Percentiles rank a stretch among this genome's conserved stretches.
These are phyloP conservation scores for Pseudorhiza aurosa DNA, from an alignment of 30 jellyfish, hydroid and myxozoan species.

Conservation along the genomic window DNA sequence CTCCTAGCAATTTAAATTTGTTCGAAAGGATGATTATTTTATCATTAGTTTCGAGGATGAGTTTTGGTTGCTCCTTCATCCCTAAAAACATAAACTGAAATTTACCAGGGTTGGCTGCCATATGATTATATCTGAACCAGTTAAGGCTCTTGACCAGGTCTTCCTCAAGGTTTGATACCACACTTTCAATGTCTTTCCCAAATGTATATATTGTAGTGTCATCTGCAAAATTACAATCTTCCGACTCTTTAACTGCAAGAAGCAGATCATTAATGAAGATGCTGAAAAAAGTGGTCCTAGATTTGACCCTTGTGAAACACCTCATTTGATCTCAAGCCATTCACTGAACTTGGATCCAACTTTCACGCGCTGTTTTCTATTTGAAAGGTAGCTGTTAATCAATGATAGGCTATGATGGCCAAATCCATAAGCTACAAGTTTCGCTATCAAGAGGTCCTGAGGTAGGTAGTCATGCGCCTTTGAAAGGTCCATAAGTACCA, in stretches of 20 bases:
- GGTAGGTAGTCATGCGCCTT: constrained; percentile 37
- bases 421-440: constrained; percentile 43
- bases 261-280: constrained; percentile 37
- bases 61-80: no score
- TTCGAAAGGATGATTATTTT: background rate
- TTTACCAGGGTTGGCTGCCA: constrained; percentile 1
- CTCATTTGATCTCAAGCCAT: constrained; percentile 17
- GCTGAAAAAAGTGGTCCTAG: constrained; percentile 37
- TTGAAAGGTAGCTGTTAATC: constrained; percentile 37
- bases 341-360: constrained; percentile 12
- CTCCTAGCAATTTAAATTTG: background rate
- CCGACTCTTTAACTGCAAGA: background rate
- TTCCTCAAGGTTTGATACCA: background rate
- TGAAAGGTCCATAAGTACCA: constrained; percentile 50
- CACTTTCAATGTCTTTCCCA: background rate
- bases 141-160: background rate
- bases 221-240: constrained; percentile 42
- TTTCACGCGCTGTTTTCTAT: constrained; percentile 52
- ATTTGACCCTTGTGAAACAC: constrained; percentile 44
- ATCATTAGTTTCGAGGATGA: background rate
- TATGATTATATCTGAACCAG: constrained; percentile 4
- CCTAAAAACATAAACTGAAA: background rate
- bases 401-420: background rate
- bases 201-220: constrained; percentile 12
- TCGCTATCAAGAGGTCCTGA: constrained; percentile 32